These are phyloP conservation scores for Amia ocellicauda DNA, from an alignment of 2,113 vertebrate genomes.

Conservation along the genomic window DNA sequence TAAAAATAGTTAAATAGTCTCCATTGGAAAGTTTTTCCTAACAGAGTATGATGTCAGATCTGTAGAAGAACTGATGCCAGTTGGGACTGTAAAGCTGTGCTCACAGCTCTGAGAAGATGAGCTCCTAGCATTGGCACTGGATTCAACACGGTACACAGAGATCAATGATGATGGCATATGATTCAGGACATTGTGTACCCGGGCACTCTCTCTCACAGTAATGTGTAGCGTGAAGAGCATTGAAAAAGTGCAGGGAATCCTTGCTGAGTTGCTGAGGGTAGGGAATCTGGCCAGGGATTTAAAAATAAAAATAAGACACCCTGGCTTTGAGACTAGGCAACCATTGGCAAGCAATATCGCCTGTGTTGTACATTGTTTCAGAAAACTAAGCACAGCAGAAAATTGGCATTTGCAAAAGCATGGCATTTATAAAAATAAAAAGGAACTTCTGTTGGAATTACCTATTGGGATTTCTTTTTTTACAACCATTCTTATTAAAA, in stretches of 20 bases:
- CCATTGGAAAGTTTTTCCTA: no score
- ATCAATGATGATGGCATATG: constrained; percentile 20
- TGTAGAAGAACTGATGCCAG: not conserved
- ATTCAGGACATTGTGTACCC: constrained; percentile 27
- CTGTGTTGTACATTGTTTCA: not conserved
- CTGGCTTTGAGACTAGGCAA: not conserved
- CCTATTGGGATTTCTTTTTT: not conserved
- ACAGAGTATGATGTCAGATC: not conserved
- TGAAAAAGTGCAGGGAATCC: constrained; percentile 19
- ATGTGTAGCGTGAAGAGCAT: not conserved
- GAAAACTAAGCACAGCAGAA: constrained; percentile 7
- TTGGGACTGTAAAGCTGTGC: not conserved
- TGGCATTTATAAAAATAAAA: constrained; percentile 8
- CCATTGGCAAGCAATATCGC: constrained; percentile 14
- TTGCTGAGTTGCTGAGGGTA: constrained; percentile 24
- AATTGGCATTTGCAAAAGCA: not conserved
- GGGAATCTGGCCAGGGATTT: constrained; percentile 16
- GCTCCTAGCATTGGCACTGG: constrained; percentile 5
- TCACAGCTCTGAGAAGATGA: no score
- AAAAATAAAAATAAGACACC: constrained; percentile 13
- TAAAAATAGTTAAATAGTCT: no score
- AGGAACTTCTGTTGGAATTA: not conserved
- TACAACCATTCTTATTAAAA: not conserved
- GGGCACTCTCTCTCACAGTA: constrained; percentile 15
- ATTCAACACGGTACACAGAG: constrained; percentile 3